Evolutionary conservation across 2,113 vertebrate genomes (phyloP).

Genomic region (Forbesichthys papilliferus): DNA sequence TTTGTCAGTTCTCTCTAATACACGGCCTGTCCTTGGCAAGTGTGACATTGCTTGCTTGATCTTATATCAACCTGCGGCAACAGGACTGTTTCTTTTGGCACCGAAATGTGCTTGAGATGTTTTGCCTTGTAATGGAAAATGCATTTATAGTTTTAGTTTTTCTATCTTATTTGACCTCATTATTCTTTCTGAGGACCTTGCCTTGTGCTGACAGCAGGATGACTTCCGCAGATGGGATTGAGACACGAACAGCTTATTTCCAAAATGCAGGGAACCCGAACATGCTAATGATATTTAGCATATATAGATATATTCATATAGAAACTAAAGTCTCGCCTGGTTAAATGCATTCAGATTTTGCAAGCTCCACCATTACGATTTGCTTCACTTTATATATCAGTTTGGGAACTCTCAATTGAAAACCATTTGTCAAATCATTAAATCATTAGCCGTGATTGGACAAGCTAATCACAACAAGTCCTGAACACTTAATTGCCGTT

Average conservation of each 20-base stretch:
- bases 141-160: slow-evolving; percentile 48
- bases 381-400: too few relatives aligned
- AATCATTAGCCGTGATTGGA: too few relatives aligned
- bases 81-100: slow-evolving; percentile 69
- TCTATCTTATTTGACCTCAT: slow-evolving; percentile 50
- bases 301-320: too few relatives aligned
- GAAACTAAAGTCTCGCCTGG: too few relatives aligned
- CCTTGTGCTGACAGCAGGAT: slow-evolving; percentile 44
- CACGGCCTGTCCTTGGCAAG: slow-evolving; percentile 22
- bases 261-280: slow-evolving; percentile 24
- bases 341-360: too few relatives aligned
- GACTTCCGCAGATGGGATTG: slow-evolving; percentile 36
- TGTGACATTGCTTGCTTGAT: slow-evolving; percentile 41
- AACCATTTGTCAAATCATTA: too few relatives aligned
- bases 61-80: slow-evolving; percentile 53
- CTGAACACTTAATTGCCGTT: too few relatives aligned
- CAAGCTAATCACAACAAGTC: too few relatives aligned
- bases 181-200: slow-evolving; percentile 56
- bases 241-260: slow-evolving; percentile 58
- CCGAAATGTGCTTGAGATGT: slow-evolving; percentile 52
- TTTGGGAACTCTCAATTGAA: too few relatives aligned
- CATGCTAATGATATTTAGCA: background rate
- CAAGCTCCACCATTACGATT: too few relatives aligned
- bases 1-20: slow-evolving; percentile 32
- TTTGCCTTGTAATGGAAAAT: slow-evolving; percentile 72